These are phyloP conservation scores for Ornithorhynchus anatinus DNA, from an alignment of 2,113 vertebrate genomes.

Conservation along the genomic window DNA sequence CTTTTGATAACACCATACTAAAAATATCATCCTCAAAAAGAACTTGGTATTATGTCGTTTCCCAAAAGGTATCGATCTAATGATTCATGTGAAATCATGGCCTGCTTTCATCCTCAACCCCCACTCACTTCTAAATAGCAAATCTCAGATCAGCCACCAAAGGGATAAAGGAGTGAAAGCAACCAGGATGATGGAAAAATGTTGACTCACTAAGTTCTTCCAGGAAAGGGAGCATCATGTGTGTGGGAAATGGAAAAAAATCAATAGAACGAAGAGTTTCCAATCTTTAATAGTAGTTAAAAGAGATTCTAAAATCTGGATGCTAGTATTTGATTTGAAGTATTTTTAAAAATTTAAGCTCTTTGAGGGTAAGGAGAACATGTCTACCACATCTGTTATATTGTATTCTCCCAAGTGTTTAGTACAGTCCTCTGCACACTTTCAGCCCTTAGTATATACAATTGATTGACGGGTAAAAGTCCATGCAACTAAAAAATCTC, in stretches of 20 bases:
- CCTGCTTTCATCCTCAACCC: not conserved
- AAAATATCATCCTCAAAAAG: not conserved
- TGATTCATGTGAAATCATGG: not conserved
- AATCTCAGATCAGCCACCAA: not conserved
- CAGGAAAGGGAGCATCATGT: slow-evolving; percentile 3
- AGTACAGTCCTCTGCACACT: too few relatives aligned
- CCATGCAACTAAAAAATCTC: too few relatives aligned
- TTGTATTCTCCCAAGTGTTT: too few relatives aligned
- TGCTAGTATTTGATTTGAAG: too few relatives aligned
- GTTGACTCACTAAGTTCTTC: not conserved
- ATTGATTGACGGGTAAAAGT: too few relatives aligned
- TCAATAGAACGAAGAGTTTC: not conserved
- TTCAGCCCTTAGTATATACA: too few relatives aligned
- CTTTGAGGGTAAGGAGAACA: too few relatives aligned
- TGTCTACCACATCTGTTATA: too few relatives aligned
- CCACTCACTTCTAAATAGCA: not conserved
- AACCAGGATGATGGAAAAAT: not conserved
- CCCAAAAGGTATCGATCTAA: not conserved
- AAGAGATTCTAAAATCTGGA: not conserved
- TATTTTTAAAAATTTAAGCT: too few relatives aligned
- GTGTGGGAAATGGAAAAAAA: not conserved
- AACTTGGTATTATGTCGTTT: not conserved
- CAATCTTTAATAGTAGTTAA: not conserved
- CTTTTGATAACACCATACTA: too few relatives aligned
- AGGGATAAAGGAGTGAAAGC: not conserved